Base-by-base conservation (phyloP, 2,797 vertebrate genomes). In the Sciurus carolinensis region DNA sequence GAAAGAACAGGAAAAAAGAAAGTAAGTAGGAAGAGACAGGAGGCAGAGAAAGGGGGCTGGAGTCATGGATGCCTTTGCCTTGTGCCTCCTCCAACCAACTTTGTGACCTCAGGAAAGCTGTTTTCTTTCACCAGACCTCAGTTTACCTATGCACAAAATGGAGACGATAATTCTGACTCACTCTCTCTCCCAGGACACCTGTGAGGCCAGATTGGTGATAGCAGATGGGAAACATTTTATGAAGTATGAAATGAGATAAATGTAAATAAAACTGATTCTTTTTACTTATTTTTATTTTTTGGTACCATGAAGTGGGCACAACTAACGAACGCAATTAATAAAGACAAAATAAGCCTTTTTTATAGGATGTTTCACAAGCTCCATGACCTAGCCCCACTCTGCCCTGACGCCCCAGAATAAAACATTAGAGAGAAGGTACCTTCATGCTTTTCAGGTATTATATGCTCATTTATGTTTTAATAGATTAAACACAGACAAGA, bases 381-480 rank as follows among this genome's bases (percentile, higher is more conserved):
- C 54, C 20, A 14, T 52, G 62, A 13, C 28, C 39, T 44, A 20
- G 26, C 3, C 71, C 20, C 7, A 3, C 20, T 66, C 26, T 47
- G 44, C 44, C 44, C 44, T 9, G 44, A 30, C 1, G 33, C 2
- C 33, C 36, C 39, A 69, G 36, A 79, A 39, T 9, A 66, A 64
- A 42, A 33, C n/a, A 76, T 39, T 11, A 12, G 64, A 64, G 17
- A 7, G 26, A 81, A 92, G 33, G 82, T 42, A 7, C 6, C 6
- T 33, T 73, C 11, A 4, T 80, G 42, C 22, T 83, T 90, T 28
- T 26, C 26, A 77, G 54, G 18, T 62, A 33, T 62, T 89, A 33
- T 71, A 33, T 91, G 10, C 52, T 54, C 14, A 9, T 91, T 93
- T 95, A 36, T 13, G 44, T 77, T 95, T 62, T 66, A 76, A 73